These are phyloP conservation scores for Myotis lucifugus DNA, from an alignment of 2,113 vertebrate genomes.

Conservation along the genomic window DNA sequence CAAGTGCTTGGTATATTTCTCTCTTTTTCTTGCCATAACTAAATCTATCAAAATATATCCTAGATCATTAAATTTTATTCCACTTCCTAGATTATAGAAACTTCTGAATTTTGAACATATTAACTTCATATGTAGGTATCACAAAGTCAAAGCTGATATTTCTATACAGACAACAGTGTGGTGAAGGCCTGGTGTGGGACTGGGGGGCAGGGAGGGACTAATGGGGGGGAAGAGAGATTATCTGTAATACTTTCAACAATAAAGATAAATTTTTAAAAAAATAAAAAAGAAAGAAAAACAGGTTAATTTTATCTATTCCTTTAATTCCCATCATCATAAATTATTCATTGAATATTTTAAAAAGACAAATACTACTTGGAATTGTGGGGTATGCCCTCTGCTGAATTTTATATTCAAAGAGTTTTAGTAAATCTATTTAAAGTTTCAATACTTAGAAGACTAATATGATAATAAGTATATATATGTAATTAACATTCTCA, in stretches of 20 bases:
- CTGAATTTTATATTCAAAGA: neutral
- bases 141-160: neutral
- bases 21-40: neutral
- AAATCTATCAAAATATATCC: neutral
- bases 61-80: conserved; percentile 44
- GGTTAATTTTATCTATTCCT: neutral
- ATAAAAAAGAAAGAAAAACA: neutral
- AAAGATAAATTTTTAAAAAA: no score
- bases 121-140: neutral
- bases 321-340: neutral
- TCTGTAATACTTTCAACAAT: no score
- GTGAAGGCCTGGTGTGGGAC: no score
- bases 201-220: no score
- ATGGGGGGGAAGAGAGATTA: no score
- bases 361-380: neutral
- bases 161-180: neutral
- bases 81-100: neutral
- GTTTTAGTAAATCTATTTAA: neutral
- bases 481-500: neutral
- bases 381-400: neutral
- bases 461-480: neutral
- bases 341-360: conserved; percentile 9
- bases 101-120: neutral
- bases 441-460: neutral
- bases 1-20: neutral